Conservation (phyloP, 2,888 invertebrate genomes). For the Marasmarcha lunaedactyla region DNA sequence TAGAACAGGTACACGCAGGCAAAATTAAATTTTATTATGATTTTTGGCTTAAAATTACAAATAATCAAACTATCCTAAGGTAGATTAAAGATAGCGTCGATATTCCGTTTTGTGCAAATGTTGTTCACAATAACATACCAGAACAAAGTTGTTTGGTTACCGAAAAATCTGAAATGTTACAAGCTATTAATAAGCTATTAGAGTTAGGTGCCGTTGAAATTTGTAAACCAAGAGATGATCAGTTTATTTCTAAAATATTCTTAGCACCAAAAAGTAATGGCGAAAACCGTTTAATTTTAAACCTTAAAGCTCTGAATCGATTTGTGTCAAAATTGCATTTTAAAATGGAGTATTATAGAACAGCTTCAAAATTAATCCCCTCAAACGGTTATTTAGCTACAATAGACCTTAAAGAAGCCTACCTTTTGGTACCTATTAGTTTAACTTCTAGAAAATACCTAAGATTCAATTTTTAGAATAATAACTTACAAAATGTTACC, state of each 20-base stretch:
- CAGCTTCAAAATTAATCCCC: background rate
- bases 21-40: background rate
- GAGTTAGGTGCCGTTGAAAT: background rate
- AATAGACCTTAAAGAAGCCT: background rate
- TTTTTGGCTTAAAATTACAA: background rate
- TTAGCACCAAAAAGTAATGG: background rate
- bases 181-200: background rate
- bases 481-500: background rate
- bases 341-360: slow-evolving; percentile 1
- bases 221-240: background rate
- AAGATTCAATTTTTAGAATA: slow-evolving; percentile 3
- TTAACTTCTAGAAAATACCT: background rate
- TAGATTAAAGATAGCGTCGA: background rate
- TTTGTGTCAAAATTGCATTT: too few species aligned
- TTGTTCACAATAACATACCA: background rate
- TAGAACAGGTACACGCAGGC: background rate
- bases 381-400: slow-evolving; percentile 1
- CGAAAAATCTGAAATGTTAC: background rate
- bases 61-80: background rate
- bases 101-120: background rate
- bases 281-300: background rate
- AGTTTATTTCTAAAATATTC: slow-evolving; percentile 2
- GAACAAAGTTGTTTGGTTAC: background rate
- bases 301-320: background rate
- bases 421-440: background rate